Percentiles rank a stretch among this genome's conserved stretches.
Evolutionary conservation across 2,797 vertebrate genomes (phyloP).

Genomic region (Triplophysa yarkandensis): DNA sequence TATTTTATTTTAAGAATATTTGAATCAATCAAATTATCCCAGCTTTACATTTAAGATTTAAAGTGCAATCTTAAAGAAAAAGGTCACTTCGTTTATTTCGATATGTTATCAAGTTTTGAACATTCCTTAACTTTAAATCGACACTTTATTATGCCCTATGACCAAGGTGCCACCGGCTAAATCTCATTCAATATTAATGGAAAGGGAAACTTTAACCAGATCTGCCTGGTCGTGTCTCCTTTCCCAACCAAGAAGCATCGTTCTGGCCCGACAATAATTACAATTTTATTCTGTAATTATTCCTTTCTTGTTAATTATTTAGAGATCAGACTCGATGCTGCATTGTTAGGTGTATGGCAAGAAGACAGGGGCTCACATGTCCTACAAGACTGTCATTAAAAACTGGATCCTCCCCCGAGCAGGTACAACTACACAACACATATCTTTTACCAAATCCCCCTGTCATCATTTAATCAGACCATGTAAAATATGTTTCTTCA

Average conservation of each 20-base stretch:
- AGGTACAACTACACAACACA: constrained; percentile 53
- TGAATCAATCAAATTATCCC: background rate
- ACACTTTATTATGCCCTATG: constrained; percentile 39
- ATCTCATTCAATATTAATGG: constrained; percentile 77
- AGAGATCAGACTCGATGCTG: constrained; percentile 76
- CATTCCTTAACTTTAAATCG: constrained; percentile 51
- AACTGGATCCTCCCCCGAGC: constrained; percentile 46
- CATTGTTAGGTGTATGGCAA: constrained; percentile 72
- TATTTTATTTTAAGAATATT: no score
- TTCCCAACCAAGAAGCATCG: constrained; percentile 74
- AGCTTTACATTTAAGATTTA: background rate
- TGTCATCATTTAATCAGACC: constrained; percentile 68
- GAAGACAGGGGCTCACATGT: constrained; percentile 75
- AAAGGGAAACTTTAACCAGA: constrained; percentile 62
- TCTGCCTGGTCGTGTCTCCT: constrained; percentile 72
- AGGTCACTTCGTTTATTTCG: background rate
- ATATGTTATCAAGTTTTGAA: constrained; percentile 43
- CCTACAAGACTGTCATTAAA: constrained; percentile 59
- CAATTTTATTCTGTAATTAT: constrained; percentile 93
- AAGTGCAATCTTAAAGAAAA: background rate
- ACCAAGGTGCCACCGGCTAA: constrained; percentile 59
- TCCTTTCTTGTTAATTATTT: constrained; percentile 89
- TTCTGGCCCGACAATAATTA: constrained; percentile 82
- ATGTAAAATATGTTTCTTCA: constrained; percentile 31
- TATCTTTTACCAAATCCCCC: constrained; percentile 78